These are phyloP conservation scores for Delichon dasypus DNA, from an alignment of 2,797 vertebrate genomes.

Conservation along the genomic window DNA sequence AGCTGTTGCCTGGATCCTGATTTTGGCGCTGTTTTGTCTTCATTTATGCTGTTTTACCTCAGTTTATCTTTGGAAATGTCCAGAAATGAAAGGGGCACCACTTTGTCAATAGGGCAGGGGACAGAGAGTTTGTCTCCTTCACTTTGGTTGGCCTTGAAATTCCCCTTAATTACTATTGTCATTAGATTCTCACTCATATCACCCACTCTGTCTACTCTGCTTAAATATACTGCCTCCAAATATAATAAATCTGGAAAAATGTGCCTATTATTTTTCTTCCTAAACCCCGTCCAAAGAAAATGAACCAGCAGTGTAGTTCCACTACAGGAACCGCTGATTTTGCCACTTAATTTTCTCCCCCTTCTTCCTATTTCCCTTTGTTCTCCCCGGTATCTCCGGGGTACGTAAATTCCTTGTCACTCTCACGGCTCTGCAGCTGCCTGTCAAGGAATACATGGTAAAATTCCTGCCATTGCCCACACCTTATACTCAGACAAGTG, in stretches of 20 bases:
- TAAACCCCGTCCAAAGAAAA: constrained; percentile 1
- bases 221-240: constrained; percentile 1
- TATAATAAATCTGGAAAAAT: constrained; percentile 11
- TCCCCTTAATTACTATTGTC: not conserved
- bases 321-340: not conserved
- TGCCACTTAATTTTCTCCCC: not conserved
- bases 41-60: not conserved
- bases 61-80: not conserved
- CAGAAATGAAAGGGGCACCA: not conserved
- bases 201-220: not conserved
- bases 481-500: not conserved
- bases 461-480: not conserved
- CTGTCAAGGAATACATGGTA: not conserved
- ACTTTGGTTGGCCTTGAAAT: not conserved
- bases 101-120: not conserved
- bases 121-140: not conserved
- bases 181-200: not conserved
- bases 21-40: not conserved
- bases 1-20: not conserved
- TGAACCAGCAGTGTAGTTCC: not conserved
- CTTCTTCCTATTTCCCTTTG: not conserved
- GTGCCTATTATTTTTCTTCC: constrained; percentile 16
- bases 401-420: not conserved
- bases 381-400: not conserved
- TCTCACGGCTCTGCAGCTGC: not conserved